Conservation (phyloP, 2,888 invertebrate genomes). For the Teleiodes luculella region DNA sequence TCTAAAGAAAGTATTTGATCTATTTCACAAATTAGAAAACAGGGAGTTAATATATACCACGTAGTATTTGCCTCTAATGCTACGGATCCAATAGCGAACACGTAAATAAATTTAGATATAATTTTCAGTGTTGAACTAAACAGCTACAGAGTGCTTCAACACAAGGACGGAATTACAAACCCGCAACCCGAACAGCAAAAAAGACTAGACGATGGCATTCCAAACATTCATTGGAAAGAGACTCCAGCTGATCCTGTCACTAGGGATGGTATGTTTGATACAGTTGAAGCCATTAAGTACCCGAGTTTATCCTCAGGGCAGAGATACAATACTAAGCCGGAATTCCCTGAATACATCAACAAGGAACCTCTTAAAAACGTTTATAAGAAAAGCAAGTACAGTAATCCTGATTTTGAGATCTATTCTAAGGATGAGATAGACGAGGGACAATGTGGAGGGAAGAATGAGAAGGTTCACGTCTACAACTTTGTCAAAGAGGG, state of each 20-base stretch:
- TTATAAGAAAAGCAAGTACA: constrained; percentile 16
- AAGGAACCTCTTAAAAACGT: not conserved
- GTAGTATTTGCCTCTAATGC: no score
- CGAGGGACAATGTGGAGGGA: constrained; percentile 31
- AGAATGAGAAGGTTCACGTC: constrained; percentile 53
- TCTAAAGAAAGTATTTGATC: no score
- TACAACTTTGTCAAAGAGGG: constrained; percentile 48
- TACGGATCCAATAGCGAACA: no score
- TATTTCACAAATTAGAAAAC: no score
- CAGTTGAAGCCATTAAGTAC: not conserved
- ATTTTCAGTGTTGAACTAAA: constrained; percentile 62
- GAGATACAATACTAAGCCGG: not conserved
- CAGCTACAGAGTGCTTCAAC: constrained; percentile 41
- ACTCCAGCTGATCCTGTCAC: not conserved
- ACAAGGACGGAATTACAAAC: not conserved
- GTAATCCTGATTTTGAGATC: constrained; percentile 49
- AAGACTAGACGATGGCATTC: not conserved
- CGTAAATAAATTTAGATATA: no score
- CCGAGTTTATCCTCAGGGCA: not conserved
- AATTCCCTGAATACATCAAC: not conserved
- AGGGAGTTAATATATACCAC: no score
- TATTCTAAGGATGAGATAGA: constrained; percentile 52
- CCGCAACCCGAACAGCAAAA: not conserved
- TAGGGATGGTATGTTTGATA: not conserved
- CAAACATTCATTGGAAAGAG: not conserved